A percentile compares a stretch with the other conserved stretches of the same genome.
Evolutionary conservation across 2,888 invertebrate genomes (phyloP).

Genomic region (Morinoia aosen): DNA sequence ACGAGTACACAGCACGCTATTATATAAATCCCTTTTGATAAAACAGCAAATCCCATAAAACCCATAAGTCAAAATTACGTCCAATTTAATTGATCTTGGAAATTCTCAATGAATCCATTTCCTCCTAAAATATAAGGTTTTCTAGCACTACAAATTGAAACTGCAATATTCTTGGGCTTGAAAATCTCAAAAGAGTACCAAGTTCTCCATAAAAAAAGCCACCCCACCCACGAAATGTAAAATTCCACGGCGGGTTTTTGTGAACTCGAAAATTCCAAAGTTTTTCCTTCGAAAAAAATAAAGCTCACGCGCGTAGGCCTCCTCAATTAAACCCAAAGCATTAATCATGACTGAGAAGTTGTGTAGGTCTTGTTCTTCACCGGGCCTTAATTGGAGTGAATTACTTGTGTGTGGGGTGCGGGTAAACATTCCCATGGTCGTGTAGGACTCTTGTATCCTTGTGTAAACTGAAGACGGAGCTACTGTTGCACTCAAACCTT

Average conservation of each 20-base stretch:
- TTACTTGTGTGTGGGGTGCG: constrained; percentile 21
- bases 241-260: background rate
- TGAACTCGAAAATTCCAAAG: too few species aligned
- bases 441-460: constrained; percentile 15
- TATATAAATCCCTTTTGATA: background rate
- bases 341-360: background rate
- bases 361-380: background rate
- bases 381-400: background rate
- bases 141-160: too few species aligned
- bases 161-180: too few species aligned
- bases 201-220: background rate
- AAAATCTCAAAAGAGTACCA: background rate
- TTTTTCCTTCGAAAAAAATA: too few species aligned
- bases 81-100: too few species aligned
- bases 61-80: background rate
- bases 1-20: background rate
- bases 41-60: background rate
- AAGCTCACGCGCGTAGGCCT: background rate
- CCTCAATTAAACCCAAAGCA: background rate
- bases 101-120: too few species aligned
- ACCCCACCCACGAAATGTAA: background rate
- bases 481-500: background rate
- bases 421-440: constrained; percentile 46
- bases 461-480: constrained; percentile 19
- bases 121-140: too few species aligned